Evolutionary conservation across 2,888 invertebrate genomes (phyloP), one percentile per base, ranked within the genome.

Genomic region (Pachliopta kotzebuea): DNA sequence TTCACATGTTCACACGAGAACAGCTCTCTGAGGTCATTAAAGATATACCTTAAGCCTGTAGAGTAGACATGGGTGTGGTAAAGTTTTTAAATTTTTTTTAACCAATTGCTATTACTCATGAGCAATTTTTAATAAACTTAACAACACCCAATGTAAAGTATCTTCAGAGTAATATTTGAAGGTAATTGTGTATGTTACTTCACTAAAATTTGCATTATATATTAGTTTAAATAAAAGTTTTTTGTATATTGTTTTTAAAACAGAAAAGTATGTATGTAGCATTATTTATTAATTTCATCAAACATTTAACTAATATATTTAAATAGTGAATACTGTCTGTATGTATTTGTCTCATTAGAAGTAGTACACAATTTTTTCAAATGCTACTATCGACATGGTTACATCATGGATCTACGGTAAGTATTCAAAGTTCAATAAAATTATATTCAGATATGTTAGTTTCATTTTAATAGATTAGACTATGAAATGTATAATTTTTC

Each of bases 1-100:
- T 98, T 90, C 96, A 97, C 75, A 97, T 98, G 97, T 96, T 96
- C 79, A 92, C 95, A 3, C 96, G 97, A 86, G 96, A 96, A 68
- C 97, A 98, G 83, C 95, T 99, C 0, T 98, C 98, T 76, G 95
- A 96, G 93, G 96, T 97, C 84, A 97, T 98, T 86, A 93, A 93
- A 78, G 94, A 95, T 71, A 93, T 95, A 84, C 94, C 94, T 83
- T 95, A 92, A 92, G 67, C 74, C 72, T 37, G 56, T 65, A 68
- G 70, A 68, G 62, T 62, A 68, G 60, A 18, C 18, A 56, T 69
- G 53, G 66, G 62, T 67, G 63, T 67, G 70, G 68, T 68, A 61
- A 68, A 67, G 69, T 69, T 67, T 73, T 11, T 66, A 63, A 58
- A 55, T 67, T 57, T 62, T 50, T 60, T 56, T 58, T 54, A 54